A percentile compares a stretch with the other conserved stretches of the same genome.
These are phyloP conservation scores for Labroides dimidiatus DNA, from an alignment of 2,797 vertebrate genomes.

Conservation along the genomic window DNA sequence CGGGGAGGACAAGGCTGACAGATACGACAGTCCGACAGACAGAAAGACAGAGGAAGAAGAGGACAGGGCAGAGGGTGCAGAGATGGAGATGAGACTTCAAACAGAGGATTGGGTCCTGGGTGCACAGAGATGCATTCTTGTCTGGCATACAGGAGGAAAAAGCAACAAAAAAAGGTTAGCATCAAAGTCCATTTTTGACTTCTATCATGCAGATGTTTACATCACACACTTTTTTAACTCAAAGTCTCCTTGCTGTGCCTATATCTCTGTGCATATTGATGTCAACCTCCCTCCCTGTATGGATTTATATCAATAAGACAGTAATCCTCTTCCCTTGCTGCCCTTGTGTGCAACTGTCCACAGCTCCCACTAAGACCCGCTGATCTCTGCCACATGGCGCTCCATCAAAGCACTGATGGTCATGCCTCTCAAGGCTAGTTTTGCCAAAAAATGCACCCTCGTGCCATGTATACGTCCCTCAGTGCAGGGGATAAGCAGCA, in stretches of 20 bases:
- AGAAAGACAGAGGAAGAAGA: slow-evolving; percentile 65
- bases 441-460: slow-evolving; percentile 64
- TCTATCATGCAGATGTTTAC: slow-evolving; percentile 60
- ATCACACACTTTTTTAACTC: slow-evolving; percentile 29
- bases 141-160: slow-evolving; percentile 65
- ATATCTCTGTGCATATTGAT: slow-evolving; percentile 67
- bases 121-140: slow-evolving; percentile 84
- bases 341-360: slow-evolving; percentile 81
- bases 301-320: slow-evolving; percentile 82
- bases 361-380: slow-evolving; percentile 83
- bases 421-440: slow-evolving; percentile 77
- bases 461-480: slow-evolving; percentile 70
- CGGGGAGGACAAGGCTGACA: slow-evolving; percentile 78
- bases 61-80: slow-evolving; percentile 44
- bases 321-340: slow-evolving; percentile 81
- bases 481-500: slow-evolving; percentile 72
- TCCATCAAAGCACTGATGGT: slow-evolving; percentile 83
- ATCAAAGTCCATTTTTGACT: slow-evolving; percentile 49
- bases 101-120: slow-evolving; percentile 76
- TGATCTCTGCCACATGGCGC: slow-evolving; percentile 86
- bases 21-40: slow-evolving; percentile 74
- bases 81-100: slow-evolving; percentile 84
- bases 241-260: slow-evolving; percentile 32
- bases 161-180: slow-evolving; percentile 36
- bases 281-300: slow-evolving; percentile 72